Conservation (phyloP, 2,797 vertebrate genomes). For the Brotula barbata region DNA sequence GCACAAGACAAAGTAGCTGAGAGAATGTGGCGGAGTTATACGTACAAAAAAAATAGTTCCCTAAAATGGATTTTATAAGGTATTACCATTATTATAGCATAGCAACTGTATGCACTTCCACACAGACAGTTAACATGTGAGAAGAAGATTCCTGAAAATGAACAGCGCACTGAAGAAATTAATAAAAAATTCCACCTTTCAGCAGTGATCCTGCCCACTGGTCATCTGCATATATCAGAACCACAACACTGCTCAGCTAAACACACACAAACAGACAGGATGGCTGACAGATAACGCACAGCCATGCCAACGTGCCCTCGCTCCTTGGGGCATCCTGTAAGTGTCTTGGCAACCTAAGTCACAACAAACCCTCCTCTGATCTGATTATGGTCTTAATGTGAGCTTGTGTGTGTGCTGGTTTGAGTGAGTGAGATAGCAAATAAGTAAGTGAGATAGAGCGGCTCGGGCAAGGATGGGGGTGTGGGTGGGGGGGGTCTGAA, state of each 20-base stretch:
- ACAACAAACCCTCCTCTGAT: conserved; percentile 63
- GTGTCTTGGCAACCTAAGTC: conserved; percentile 58
- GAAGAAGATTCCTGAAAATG: conserved; percentile 58
- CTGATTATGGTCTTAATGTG: conserved; percentile 67
- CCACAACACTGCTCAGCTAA: conserved; percentile 37
- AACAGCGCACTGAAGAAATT: conserved; percentile 37
- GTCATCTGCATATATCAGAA: conserved; percentile 58
- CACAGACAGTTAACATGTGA: conserved; percentile 39
- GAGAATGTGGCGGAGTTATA: too few relatives aligned
- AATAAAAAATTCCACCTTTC: conserved; percentile 66
- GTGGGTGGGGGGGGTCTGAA: conserved; percentile 9
- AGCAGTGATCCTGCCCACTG: not conserved
- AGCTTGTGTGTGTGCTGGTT: conserved; percentile 44
- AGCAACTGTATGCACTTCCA: conserved; percentile 56
- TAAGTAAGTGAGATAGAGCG: conserved; percentile 15
- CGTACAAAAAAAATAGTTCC: too few relatives aligned
- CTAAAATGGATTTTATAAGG: too few relatives aligned
- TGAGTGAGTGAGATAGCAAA: not conserved
- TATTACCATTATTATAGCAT: too few relatives aligned
- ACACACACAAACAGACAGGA: conserved; percentile 20
- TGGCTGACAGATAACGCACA: conserved; percentile 53
- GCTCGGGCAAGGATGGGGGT: too few relatives aligned
- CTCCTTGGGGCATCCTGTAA: conserved; percentile 35
- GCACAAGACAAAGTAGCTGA: too few relatives aligned
- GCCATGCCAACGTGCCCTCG: conserved; percentile 21